Conservation (phyloP, 1,140 invertebrate genomes). For the Lepidostoma basale region DNA sequence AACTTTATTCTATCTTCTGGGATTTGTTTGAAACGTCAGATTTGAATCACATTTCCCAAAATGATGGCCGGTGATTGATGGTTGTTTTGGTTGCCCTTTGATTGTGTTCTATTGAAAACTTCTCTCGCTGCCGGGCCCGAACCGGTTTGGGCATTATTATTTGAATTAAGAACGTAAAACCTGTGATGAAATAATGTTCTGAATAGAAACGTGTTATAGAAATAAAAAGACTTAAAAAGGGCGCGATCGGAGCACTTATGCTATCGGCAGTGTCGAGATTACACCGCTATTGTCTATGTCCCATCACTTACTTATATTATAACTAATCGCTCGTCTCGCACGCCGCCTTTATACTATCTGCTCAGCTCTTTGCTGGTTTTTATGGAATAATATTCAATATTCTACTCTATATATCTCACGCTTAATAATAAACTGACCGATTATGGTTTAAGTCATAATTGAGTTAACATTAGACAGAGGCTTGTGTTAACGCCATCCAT, state of each 20-base stretch:
- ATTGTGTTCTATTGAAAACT: not conserved
- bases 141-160: not conserved
- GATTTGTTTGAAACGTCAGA: slow-evolving; percentile 14
- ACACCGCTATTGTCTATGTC: too few relatives aligned
- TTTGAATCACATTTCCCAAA: slow-evolving; percentile 15
- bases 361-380: too few relatives aligned
- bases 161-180: not conserved
- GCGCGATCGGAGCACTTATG: not conserved
- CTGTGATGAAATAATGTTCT: slow-evolving; percentile 7
- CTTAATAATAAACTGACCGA: too few relatives aligned
- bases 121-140: not conserved
- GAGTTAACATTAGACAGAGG: too few relatives aligned
- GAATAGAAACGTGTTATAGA: slow-evolving; percentile 1
- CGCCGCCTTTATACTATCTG: too few relatives aligned
- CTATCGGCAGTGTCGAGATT: too few relatives aligned
- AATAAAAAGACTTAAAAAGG: not conserved
- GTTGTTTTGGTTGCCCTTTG: slow-evolving; percentile 12
- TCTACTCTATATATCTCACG: too few relatives aligned
- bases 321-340: too few relatives aligned
- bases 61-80: slow-evolving; percentile 19
- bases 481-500: too few relatives aligned
- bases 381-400: too few relatives aligned
- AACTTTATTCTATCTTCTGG: slow-evolving; percentile 3
- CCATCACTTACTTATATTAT: too few relatives aligned
- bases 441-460: too few relatives aligned